phyloP scores from a whole-genome alignment of 1,140 invertebrate species.

The Saccostrea echinata region DNA sequence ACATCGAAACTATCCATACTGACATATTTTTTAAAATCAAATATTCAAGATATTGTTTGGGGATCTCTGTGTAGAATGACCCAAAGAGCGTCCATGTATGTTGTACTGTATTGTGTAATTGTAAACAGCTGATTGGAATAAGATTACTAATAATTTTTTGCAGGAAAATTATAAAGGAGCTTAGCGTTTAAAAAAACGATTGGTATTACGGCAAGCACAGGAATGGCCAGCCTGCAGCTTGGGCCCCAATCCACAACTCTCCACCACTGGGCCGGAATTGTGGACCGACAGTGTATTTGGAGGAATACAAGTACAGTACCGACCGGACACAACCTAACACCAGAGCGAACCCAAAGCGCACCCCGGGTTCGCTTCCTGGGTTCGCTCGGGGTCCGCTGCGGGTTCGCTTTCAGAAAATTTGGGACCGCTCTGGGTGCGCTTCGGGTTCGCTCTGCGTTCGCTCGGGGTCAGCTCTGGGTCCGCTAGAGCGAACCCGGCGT shows the following conservation, averaged over 20 bases:
- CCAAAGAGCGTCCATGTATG: not conserved
- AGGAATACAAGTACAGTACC: conserved; percentile 56
- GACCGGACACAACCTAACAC: no score
- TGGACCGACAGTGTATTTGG: conserved; percentile 51
- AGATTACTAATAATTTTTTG: conserved; percentile 31
- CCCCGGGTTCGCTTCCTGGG: no score
- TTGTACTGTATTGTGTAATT: conserved; percentile 34
- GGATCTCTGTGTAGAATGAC: conserved; percentile 8
- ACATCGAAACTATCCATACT: not conserved
- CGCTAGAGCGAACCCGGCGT: no score
- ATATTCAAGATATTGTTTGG: conserved; percentile 4
- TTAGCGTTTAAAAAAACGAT: conserved; percentile 9
- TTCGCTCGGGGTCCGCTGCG: no score
- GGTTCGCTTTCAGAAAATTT: no score
- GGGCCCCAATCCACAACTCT: conserved; percentile 48
- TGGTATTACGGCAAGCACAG: conserved; percentile 54
- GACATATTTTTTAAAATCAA: not conserved
- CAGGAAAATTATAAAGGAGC: conserved; percentile 36
- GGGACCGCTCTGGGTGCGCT: no score
- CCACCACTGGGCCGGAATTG: conserved; percentile 56
- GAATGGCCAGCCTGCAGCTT: conserved; percentile 55
- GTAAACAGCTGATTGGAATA: not conserved
- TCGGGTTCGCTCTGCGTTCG: no score
- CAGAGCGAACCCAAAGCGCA: no score
- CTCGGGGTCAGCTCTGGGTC: no score